These are phyloP conservation scores for Urosaurus nigricauda DNA, from an alignment of 2,797 vertebrate species.

Conservation along the genomic window DNA sequence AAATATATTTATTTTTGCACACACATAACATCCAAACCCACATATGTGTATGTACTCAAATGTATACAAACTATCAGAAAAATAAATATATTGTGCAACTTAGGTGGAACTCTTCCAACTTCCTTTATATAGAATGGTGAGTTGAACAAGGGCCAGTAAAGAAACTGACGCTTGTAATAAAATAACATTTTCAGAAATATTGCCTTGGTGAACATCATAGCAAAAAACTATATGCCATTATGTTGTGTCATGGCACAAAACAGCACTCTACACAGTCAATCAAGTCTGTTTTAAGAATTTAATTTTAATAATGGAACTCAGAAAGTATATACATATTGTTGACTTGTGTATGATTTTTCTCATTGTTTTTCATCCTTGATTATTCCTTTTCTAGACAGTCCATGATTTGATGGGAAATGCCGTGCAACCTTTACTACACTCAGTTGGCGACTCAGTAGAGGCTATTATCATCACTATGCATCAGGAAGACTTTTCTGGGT, in stretches of 20 bases:
- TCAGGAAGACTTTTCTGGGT: conserved; percentile 97
- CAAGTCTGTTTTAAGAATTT: background rate
- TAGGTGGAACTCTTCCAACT: too few relatives aligned
- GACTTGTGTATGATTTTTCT: conserved; percentile 16
- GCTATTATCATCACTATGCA: conserved; percentile 98
- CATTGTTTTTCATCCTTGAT: conserved; percentile 51
- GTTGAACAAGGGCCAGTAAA: background rate
- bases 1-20: background rate
- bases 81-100: too few relatives aligned
- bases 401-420: conserved; percentile 91
- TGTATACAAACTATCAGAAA: background rate
- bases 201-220: background rate
- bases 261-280: conserved; percentile 19
- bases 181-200: background rate
- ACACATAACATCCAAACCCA: background rate
- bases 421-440: conserved; percentile 91
- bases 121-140: too few relatives aligned
- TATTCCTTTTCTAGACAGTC: conserved; percentile 80
- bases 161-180: background rate
- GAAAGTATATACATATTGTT: conserved; percentile 31
- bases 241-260: conserved; percentile 9
- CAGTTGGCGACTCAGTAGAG: conserved; percentile 94
- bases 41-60: background rate
- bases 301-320: background rate
- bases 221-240: background rate